A percentile compares a stretch with the other conserved stretches of the same genome.
Evolutionary conservation across 2,888 invertebrate genomes (phyloP).

Genomic region (Xanthorhoe spadicearia): DNA sequence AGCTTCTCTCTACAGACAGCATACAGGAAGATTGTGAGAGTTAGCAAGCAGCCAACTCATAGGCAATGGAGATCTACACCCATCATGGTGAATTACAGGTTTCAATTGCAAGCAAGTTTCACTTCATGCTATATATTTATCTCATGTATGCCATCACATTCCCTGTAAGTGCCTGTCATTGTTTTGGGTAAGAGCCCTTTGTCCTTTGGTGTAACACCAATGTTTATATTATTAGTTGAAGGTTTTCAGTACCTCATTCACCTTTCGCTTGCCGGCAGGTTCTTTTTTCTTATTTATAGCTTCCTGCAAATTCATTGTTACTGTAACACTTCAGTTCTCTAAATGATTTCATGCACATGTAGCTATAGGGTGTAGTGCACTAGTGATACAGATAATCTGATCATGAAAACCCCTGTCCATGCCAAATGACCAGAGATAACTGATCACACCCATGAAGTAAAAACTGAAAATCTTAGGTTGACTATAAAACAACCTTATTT

Average conservation of each 20-base stretch:
- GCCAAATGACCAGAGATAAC: neutral
- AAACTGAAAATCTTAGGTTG: neutral
- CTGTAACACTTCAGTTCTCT: constrained; percentile 57
- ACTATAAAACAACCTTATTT: neutral
- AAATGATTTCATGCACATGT: constrained; percentile 28
- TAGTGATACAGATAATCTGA: neutral
- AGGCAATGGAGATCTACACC: neutral
- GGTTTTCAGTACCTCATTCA: constrained; percentile 85
- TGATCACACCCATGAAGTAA: neutral
- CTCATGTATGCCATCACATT: neutral
- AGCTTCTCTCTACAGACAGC: neutral
- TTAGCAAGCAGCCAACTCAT: neutral
- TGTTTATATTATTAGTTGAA: constrained; percentile 71
- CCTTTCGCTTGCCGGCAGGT: constrained; percentile 80
- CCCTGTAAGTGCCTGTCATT: constrained; percentile 13
- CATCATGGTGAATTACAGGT: neutral
- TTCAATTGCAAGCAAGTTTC: neutral
- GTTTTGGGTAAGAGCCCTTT: constrained; percentile 59
- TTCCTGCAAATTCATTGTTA: constrained; percentile 81
- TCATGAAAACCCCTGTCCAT: neutral
- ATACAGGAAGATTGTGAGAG: neutral
- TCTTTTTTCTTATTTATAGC: constrained; percentile 83
- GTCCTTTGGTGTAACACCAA: constrained; percentile 65
- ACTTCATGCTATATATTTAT: constrained; percentile 2
- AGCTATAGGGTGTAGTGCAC: constrained; percentile 6